A percentile compares a stretch with the other conserved stretches of the same genome.
These are phyloP conservation scores for Spea bombifrons DNA, from an alignment of 2,113 vertebrate genomes.

Conservation along the genomic window DNA sequence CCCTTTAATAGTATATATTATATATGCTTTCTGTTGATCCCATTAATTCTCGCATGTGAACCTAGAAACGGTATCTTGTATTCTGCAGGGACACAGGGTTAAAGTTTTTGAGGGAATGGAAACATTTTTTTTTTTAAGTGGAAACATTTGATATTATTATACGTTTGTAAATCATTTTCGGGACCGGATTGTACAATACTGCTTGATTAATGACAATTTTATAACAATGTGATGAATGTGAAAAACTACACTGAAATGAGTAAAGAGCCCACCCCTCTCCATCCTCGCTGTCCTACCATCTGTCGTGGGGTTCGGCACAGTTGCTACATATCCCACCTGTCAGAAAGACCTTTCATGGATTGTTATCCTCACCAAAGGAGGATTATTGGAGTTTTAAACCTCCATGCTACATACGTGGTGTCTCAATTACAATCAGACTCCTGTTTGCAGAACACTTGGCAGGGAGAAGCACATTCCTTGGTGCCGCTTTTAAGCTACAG, in stretches of 20 bases:
- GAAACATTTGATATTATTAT: no score
- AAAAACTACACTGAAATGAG: neutral
- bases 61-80: no score
- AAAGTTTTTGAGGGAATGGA: no score
- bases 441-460: neutral
- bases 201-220: no score
- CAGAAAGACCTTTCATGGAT: neutral
- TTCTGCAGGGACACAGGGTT: no score
- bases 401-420: neutral
- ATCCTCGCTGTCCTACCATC: neutral
- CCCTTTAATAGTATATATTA: no score
- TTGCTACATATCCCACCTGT: conserved; percentile 5
- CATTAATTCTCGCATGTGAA: no score
- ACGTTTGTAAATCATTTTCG: no score
- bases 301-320: neutral
- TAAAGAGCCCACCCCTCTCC: neutral
- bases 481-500: neutral
- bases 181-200: no score
- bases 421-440: neutral
- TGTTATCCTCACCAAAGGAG: neutral
- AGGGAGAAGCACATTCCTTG: neutral
- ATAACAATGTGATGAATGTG: no score
- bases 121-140: no score
- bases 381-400: neutral
- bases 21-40: no score